phyloP scores from a whole-genome alignment of 2,113 vertebrate genomes.

The Pholis gunnellus region DNA sequence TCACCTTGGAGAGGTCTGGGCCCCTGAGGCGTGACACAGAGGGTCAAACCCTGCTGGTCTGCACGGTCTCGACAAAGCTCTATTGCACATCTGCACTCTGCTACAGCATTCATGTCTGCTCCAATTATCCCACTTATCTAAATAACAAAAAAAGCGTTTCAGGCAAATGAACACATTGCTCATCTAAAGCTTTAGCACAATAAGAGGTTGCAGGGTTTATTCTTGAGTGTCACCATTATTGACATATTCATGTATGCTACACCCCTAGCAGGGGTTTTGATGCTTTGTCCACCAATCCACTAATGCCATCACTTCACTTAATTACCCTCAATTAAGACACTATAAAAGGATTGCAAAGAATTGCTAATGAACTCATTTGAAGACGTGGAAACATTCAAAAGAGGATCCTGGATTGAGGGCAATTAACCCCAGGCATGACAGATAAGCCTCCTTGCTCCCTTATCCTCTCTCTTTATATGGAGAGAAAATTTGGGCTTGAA shows the following conservation, averaged over 20 bases:
- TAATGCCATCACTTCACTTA: constrained; percentile 83
- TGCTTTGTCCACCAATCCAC: constrained; percentile 78
- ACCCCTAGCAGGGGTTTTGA: constrained; percentile 69
- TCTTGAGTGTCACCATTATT: constrained; percentile 75
- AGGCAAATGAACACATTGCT: constrained; percentile 59
- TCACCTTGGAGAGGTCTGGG: neutral
- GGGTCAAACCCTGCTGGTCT: constrained; percentile 44
- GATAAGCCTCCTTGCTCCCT: constrained; percentile 55
- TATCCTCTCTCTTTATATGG: neutral
- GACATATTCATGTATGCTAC: constrained; percentile 75
- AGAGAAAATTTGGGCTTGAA: constrained; percentile 44
- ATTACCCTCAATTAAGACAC: constrained; percentile 83
- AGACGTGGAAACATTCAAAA: constrained; percentile 74
- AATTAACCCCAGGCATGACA: constrained; percentile 75
- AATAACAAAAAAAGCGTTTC: constrained; percentile 73
- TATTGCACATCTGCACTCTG: constrained; percentile 57
- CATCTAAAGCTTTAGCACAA: constrained; percentile 66
- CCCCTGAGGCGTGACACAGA: constrained; percentile 25
- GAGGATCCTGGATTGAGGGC: constrained; percentile 70
- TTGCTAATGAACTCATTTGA: constrained; percentile 84
- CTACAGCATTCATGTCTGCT: constrained; percentile 29
- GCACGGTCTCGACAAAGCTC: constrained; percentile 38
- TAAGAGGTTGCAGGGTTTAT: constrained; percentile 59
- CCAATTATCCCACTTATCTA: constrained; percentile 77
- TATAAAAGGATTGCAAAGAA: constrained; percentile 81